Base-by-base conservation (phyloP, 2,797 vertebrate genomes). In the Hippopotamyrus pictus region DNA sequence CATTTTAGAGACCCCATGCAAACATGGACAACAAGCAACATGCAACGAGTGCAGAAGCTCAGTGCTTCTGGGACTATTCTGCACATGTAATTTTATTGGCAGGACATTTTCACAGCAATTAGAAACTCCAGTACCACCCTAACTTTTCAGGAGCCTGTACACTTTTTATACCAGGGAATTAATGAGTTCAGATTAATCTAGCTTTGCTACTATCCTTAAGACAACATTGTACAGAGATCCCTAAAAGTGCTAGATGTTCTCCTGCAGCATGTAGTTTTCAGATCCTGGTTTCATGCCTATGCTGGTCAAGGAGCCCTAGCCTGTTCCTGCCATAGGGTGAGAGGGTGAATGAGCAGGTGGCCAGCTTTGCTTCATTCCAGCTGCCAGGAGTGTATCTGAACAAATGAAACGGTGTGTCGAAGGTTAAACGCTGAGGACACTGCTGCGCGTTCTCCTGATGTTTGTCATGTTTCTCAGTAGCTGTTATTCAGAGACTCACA, bases 81-180 rank as follows among this genome's bases (percentile, higher is more conserved):
- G 5, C 33, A 17, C 83, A 3, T 94, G 93, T 94, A 95, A 94
- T 96, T 95, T 95, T 92, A 95, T 94, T 90, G 92, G 90, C 92
- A 89, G 91, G 92, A 93, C 93, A 93, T 94, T 93, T 83, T 93
- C 93, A 93, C 93, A 88, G 92, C 93, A 95, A 95, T 94, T 95
- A 95, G 91, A 93, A 93, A 91, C 91, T 95, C 92, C 69, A 69
- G 69, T 14, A 51, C 83, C 17, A 48, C 50, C 22, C 69, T 48
- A 41, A 73, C 85, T 76, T 57, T 73, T 33, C 29, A 37, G 29
- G 37, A 73, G 29, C 29, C 65, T 73, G 9, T 33, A 29, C 62
- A 37, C 12, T 6, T 14, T 73, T 73, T 73, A 73, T 73, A 73
- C 29, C 29, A 33, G 29, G 65, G 65, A 37, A 69, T 33, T 69